Evolutionary conservation across 2,888 invertebrate genomes (phyloP).

Genomic region (Harpagoxenus sublaevis): DNA sequence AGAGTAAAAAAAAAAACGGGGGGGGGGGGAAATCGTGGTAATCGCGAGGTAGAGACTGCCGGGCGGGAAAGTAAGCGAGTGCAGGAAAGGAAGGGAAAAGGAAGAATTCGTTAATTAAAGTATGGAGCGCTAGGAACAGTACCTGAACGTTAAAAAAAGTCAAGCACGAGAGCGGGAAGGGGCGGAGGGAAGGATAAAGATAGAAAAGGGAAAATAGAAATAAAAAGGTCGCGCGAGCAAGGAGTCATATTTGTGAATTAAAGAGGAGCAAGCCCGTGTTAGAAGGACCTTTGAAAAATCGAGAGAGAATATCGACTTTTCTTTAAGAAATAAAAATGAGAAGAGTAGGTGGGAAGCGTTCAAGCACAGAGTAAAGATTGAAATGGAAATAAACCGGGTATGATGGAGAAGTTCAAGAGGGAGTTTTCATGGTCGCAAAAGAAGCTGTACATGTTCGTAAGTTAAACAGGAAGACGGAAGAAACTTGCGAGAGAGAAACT

Average conservation of each 20-base stretch:
- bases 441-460: constrained; percentile 41
- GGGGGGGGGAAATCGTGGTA: constrained; percentile 16
- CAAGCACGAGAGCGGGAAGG: neutral
- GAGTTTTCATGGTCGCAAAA: constrained; percentile 50
- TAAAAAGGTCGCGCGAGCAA: constrained; percentile 5
- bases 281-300: constrained; percentile 16
- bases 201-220: neutral
- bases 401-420: constrained; percentile 26
- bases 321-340: constrained; percentile 33
- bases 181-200: neutral
- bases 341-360: constrained; percentile 14
- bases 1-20: constrained; percentile 2
- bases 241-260: constrained; percentile 47
- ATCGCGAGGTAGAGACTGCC: constrained; percentile 30
- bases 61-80: constrained; percentile 31
- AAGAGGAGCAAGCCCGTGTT: constrained; percentile 21
- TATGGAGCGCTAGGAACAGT: constrained; percentile 44
- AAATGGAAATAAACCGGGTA: constrained; percentile 52
- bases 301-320: neutral
- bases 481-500: constrained; percentile 34
- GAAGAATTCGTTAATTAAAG: constrained; percentile 54
- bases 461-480: constrained; percentile 31
- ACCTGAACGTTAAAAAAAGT: constrained; percentile 22
- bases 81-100: constrained; percentile 20
- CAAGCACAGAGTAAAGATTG: constrained; percentile 52